Percentiles rank a stretch among this genome's conserved stretches.
These are phyloP conservation scores for Noctua fimbriata DNA, from an alignment of 2,888 invertebrate species.

Conservation along the genomic window DNA sequence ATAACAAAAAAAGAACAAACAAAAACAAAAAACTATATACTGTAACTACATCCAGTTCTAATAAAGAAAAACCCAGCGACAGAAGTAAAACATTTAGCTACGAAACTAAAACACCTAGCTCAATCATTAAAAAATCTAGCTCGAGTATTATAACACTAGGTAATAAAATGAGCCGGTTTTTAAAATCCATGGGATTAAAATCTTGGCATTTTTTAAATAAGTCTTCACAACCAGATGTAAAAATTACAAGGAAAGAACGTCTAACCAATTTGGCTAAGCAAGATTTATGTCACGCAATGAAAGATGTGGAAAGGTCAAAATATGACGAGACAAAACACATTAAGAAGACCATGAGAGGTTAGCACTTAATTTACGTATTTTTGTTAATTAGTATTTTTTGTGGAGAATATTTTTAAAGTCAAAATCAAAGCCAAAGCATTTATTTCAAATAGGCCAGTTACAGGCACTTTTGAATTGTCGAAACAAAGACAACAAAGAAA, in stretches of 20 bases:
- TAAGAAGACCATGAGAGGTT: constrained; percentile 31
- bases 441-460: too few relatives aligned
- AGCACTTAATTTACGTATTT: neutral
- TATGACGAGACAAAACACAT: constrained; percentile 14
- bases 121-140: constrained; percentile 10
- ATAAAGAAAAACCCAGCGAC: neutral
- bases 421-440: too few relatives aligned
- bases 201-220: constrained; percentile 37
- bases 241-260: neutral
- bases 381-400: neutral
- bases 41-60: constrained; percentile 13
- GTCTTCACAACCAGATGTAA: neutral
- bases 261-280: neutral
- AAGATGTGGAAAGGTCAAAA: constrained; percentile 3
- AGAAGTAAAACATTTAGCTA: constrained; percentile 1
- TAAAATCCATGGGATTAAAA: constrained; percentile 28
- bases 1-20: neutral
- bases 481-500: too few relatives aligned
- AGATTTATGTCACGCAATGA: constrained; percentile 16
- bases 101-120: neutral
- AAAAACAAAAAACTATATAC: neutral
- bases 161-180: constrained; percentile 13
- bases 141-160: constrained; percentile 23
- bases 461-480: too few relatives aligned
- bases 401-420: too few relatives aligned